Evolutionary conservation across 2,113 vertebrate species (phyloP).

Genomic region (Sturnira hondurensis): DNA sequence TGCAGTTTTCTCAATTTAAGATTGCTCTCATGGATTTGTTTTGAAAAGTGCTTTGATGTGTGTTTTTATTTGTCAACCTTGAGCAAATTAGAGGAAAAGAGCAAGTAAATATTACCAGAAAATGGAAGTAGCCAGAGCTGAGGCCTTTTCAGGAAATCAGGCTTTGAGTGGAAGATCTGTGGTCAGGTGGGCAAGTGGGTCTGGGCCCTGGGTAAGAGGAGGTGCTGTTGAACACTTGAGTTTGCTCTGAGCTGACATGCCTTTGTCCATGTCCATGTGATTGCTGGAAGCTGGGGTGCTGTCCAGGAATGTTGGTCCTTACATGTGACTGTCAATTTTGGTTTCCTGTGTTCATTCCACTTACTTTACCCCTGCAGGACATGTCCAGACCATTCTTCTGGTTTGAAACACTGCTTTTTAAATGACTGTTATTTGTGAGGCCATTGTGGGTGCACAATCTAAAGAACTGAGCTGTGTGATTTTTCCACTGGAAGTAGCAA

Average conservation of each 20-base stretch:
- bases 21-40: neutral
- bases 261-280: accelerated
- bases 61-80: neutral
- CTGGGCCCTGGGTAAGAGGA: neutral
- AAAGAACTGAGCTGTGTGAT: neutral
- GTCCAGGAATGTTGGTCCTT: neutral
- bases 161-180: neutral
- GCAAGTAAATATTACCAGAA: neutral
- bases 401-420: neutral
- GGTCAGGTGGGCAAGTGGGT: neutral
- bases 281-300: neutral
- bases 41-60: neutral
- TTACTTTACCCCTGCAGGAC: neutral
- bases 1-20: neutral
- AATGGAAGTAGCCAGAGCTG: no score
- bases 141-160: neutral
- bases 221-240: neutral
- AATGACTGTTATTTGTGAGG: neutral
- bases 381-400: neutral
- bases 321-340: neutral
- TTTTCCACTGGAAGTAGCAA: neutral
- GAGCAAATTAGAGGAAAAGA: neutral
- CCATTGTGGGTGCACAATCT: neutral
- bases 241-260: no score
- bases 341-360: accelerated